A percentile compares a stretch with the other conserved stretches of the same genome.
These are phyloP conservation scores for Lontra canadensis DNA, from an alignment of 2,113 vertebrate genomes.

Conservation along the genomic window DNA sequence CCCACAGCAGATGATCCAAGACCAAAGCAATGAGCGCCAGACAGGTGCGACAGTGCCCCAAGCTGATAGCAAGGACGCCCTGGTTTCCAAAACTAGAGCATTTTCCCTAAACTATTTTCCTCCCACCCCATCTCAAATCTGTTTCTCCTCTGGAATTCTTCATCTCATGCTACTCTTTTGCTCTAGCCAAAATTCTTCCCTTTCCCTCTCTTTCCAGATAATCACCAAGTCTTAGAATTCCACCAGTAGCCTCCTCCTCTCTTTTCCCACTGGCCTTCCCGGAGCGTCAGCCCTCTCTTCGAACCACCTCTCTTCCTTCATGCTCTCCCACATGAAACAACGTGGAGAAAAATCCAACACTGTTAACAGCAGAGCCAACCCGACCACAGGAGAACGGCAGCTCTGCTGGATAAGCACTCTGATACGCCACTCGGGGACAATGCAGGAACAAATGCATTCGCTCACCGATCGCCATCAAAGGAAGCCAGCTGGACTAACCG, in stretches of 20 bases:
- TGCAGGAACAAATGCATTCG: neutral
- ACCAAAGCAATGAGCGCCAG: neutral
- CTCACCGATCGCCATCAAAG: neutral
- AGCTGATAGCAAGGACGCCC: neutral
- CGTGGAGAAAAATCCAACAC: neutral
- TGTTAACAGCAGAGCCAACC: neutral
- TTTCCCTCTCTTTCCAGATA: neutral
- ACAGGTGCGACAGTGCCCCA: neutral
- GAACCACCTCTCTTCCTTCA: neutral
- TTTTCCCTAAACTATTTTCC: neutral
- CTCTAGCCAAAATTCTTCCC: neutral
- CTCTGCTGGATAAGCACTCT: neutral
- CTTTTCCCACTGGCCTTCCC: neutral
- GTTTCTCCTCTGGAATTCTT: neutral
- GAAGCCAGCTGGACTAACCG: neutral
- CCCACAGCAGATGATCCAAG: neutral
- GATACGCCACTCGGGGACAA: neutral
- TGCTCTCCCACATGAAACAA: neutral
- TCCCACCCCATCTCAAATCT: neutral
- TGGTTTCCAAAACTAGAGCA: neutral
- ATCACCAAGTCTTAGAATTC: neutral
- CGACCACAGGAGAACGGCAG: neutral
- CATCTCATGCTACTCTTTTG: neutral
- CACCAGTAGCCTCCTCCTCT: neutral
- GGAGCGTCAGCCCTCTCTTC: neutral